These are phyloP conservation scores for Tyto alba DNA, from an alignment of 2,113 vertebrate species.

Conservation along the genomic window DNA sequence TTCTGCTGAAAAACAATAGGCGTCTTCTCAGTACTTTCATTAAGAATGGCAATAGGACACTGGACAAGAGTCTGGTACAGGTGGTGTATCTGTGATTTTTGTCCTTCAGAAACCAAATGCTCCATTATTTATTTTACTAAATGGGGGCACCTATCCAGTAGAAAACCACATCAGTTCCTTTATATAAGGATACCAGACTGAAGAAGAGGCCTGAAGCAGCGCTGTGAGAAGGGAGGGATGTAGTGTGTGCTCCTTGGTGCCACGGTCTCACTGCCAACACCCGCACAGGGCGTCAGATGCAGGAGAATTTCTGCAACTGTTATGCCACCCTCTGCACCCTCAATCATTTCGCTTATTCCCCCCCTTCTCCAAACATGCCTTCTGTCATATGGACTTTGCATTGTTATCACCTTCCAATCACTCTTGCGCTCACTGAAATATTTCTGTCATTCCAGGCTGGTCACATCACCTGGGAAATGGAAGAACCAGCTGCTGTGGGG, in stretches of 20 bases:
- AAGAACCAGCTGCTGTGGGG: background rate
- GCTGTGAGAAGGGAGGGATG: background rate
- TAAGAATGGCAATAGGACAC: background rate
- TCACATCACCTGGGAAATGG: background rate
- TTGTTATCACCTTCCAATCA: background rate
- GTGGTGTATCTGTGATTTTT: background rate
- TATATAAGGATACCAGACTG: background rate
- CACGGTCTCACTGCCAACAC: background rate
- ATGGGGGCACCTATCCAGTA: background rate
- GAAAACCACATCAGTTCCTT: background rate
- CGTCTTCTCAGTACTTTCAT: background rate
- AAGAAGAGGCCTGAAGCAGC: background rate
- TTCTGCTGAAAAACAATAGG: background rate
- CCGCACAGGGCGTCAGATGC: rapidly evolving
- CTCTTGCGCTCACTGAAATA: background rate
- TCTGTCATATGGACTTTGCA: background rate
- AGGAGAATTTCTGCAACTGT: background rate
- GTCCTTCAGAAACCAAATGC: background rate
- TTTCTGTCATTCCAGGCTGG: background rate
- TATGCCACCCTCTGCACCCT: background rate
- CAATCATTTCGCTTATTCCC: background rate
- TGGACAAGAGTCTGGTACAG: background rate
- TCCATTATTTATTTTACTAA: background rate
- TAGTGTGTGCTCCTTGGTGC: background rate
- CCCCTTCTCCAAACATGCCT: background rate